Conservation (phyloP, 1,140 invertebrate species). For the Nebria ingens region DNA sequence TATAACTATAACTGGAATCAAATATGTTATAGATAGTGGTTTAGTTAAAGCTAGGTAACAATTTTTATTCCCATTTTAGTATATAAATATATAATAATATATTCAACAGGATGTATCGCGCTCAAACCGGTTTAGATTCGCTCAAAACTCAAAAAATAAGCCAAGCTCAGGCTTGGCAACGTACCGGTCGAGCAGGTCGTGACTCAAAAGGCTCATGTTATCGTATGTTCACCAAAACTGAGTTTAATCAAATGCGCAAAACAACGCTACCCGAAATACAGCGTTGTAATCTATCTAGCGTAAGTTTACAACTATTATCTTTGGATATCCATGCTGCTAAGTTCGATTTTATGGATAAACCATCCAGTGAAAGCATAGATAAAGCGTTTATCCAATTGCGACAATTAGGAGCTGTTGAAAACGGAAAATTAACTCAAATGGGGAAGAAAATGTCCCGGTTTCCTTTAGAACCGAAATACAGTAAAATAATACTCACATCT, state of each 20-base stretch:
- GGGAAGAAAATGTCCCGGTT: conserved; percentile 84
- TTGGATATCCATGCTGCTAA: conserved; percentile 68
- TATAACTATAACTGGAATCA: conserved; percentile 89
- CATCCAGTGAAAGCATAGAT: conserved; percentile 56
- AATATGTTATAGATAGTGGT: conserved; percentile 90
- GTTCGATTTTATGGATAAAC: conserved; percentile 90
- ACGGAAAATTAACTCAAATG: conserved; percentile 54
- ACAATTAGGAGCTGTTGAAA: conserved; percentile 62
- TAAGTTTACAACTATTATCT: conserved; percentile 64
- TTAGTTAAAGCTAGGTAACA: conserved; percentile 77
- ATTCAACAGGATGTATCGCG: conserved; percentile 66
- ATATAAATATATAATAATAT: conserved; percentile 15
- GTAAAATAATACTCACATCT: conserved; percentile 72
- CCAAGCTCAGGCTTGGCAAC: conserved; percentile 85
- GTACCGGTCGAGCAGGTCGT: conserved; percentile 81
- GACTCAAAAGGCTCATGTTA: conserved; percentile 77
- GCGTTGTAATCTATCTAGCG: conserved; percentile 36
- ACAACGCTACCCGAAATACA: conserved; percentile 81
- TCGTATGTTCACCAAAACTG: conserved; percentile 59
- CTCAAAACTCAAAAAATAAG: conserved; percentile 76
- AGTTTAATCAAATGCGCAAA: conserved; percentile 55
- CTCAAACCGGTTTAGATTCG: conserved; percentile 72
- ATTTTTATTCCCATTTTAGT: conserved; percentile 11
- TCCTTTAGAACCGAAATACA: conserved; percentile 84
- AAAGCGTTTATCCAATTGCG: conserved; percentile 59